Evolutionary conservation across 1,140 invertebrate genomes (phyloP).

Genomic region (Aricia agestis): DNA sequence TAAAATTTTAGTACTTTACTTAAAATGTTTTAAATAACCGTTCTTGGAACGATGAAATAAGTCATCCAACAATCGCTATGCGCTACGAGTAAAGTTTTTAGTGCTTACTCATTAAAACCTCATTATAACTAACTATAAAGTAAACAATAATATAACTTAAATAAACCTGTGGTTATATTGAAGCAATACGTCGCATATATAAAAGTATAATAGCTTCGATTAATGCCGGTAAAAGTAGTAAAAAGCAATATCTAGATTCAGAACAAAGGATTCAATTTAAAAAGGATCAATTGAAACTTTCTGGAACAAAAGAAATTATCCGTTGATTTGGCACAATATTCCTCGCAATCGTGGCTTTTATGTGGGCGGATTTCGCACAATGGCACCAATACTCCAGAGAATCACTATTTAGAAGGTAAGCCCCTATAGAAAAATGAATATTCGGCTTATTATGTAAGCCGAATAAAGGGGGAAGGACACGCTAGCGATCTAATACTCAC

Average conservation of each 20-base stretch:
- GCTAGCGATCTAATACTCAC: conserved; percentile 34
- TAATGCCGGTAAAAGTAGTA: conserved; percentile 1
- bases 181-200: too few species aligned
- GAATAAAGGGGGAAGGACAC: conserved; percentile 50
- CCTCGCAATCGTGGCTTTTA: conserved; percentile 14
- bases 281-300: conserved; percentile 16
- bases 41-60: too few species aligned
- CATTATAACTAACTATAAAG: too few species aligned
- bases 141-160: too few species aligned
- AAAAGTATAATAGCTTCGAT: not conserved
- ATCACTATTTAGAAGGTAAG: conserved; percentile 67
- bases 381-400: conserved; percentile 54
- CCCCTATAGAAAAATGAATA: conserved; percentile 66
- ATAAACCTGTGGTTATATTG: too few species aligned
- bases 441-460: conserved; percentile 65
- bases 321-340: conserved; percentile 17
- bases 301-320: conserved; percentile 8
- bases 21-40: not conserved
- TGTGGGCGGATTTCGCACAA: conserved; percentile 51
- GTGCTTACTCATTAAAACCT: too few species aligned
- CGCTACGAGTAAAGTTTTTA: too few species aligned
- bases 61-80: too few species aligned
- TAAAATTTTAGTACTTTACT: not conserved
- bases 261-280: conserved; percentile 16
- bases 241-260: conserved; percentile 12